Evolutionary conservation across 2,113 vertebrate species (phyloP), one percentile per base, ranked within the genome.

Genomic region (Xyliphius kryptos): DNA sequence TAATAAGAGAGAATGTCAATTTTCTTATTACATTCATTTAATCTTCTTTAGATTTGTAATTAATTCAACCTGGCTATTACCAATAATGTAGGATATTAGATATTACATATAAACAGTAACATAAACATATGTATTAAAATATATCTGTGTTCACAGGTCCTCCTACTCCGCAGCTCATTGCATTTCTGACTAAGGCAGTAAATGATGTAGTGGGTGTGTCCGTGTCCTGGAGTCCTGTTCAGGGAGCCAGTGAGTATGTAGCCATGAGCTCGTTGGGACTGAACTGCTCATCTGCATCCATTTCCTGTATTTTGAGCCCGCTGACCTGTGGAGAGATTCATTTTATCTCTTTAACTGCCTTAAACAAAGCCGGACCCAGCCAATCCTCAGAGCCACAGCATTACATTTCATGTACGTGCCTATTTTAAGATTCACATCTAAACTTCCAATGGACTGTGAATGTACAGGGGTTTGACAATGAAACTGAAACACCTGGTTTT

Each of bases 341-440:
- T 67, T 60, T 55, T 1, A 57, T 94, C 66, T 83, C 80, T 19
- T 82, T 94, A 40, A 79, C 66, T 0, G 89, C 92, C 12, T 66
- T 72, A 1, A 94, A 93, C 9, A 76, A 87, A 1, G 92, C 87
- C 0, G 94, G 95, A 17, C 76, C 81, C 56, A 89, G 90, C 62
- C 44, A 44, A 9, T 85, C 92, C 1, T 79, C 90, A 8, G 66
- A 65, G 1, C 66, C 86, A 2, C 61, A 74, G 32, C 70, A 67
- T 59, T 85, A 95, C 54, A 79, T 72, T 74, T 89, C 89, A 10
- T 81, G 95, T 95, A 82, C 76, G 82, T 77, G 21, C 2, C 46
- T 58, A 3, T n/a, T 15, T 8, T 38, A 38, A n/a, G n/a, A n/a
- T n/a, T n/a, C n/a, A n/a, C n/a, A n/a, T n/a, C n/a, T n/a, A n/a